phyloP scores from a whole-genome alignment of 2,113 vertebrate genomes.

The Phylloscopus trochilus region DNA sequence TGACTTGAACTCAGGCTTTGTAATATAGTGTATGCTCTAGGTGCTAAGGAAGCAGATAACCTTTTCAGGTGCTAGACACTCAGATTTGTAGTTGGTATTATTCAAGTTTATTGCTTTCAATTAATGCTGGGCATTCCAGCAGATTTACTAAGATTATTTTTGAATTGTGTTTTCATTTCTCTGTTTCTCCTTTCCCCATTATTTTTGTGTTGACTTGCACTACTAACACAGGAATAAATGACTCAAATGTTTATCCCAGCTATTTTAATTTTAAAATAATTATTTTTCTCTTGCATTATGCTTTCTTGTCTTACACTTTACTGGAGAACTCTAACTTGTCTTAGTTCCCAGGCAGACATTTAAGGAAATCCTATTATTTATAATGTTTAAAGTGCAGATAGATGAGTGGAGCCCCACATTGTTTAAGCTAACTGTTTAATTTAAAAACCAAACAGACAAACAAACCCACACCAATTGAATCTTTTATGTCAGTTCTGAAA shows the following conservation, averaged over 20 bases:
- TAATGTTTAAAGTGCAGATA: neutral
- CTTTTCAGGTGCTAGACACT: neutral
- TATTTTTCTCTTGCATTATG: neutral
- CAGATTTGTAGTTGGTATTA: neutral
- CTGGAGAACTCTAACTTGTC: neutral
- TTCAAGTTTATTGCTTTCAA: neutral
- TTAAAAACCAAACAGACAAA: neutral
- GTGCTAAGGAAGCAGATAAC: neutral
- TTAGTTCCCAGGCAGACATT: neutral
- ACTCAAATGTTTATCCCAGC: neutral
- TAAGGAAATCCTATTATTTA: neutral
- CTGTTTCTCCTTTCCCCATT: neutral
- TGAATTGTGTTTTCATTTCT: neutral
- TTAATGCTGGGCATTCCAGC: neutral
- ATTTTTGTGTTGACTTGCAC: neutral
- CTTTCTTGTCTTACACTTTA: neutral
- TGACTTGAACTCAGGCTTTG: neutral
- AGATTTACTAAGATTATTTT: neutral
- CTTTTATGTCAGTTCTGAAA: neutral
- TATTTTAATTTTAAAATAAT: neutral
- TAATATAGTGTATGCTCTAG: neutral
- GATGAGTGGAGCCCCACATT: neutral
- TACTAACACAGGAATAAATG: neutral
- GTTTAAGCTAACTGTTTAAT: neutral
- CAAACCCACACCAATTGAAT: neutral